These are phyloP conservation scores for Molossus molossus DNA, from an alignment of 2,797 vertebrate species.

Conservation along the genomic window DNA sequence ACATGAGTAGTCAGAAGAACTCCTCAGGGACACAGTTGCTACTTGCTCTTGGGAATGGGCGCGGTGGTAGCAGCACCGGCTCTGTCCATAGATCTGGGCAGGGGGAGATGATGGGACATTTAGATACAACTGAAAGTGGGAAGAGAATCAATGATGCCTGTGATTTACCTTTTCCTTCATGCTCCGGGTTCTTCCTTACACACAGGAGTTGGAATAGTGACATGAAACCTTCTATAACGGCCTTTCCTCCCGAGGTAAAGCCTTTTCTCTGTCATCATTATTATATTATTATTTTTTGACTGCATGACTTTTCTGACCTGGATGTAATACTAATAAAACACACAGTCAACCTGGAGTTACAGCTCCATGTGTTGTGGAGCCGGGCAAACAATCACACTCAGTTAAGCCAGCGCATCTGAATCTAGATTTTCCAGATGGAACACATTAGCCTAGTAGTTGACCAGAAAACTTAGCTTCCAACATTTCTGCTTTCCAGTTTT, in stretches of 20 bases:
- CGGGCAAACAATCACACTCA: background rate
- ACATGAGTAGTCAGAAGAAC: background rate
- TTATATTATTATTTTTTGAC: constrained; percentile 12
- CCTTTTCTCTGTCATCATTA: background rate
- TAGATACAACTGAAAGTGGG: background rate
- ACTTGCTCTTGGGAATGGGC: background rate
- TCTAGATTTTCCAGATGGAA: background rate
- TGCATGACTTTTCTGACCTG: background rate
- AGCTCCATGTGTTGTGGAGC: background rate
- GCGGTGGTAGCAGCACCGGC: background rate
- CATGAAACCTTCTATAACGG: background rate
- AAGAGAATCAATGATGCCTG: background rate
- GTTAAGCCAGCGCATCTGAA: background rate
- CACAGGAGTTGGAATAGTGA: background rate
- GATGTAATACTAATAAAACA: background rate
- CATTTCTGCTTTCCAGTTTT: constrained; percentile 30
- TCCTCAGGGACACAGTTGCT: background rate
- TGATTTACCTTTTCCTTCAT: background rate
- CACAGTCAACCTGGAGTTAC: background rate
- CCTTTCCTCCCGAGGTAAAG: background rate
- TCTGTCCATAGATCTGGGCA: background rate
- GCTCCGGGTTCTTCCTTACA: background rate
- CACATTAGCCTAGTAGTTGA: background rate
- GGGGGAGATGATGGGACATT: background rate
- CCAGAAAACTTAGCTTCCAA: background rate